Base-by-base conservation (phyloP, 1,140 invertebrate species). In the Drosophila tropicalis region DNA sequence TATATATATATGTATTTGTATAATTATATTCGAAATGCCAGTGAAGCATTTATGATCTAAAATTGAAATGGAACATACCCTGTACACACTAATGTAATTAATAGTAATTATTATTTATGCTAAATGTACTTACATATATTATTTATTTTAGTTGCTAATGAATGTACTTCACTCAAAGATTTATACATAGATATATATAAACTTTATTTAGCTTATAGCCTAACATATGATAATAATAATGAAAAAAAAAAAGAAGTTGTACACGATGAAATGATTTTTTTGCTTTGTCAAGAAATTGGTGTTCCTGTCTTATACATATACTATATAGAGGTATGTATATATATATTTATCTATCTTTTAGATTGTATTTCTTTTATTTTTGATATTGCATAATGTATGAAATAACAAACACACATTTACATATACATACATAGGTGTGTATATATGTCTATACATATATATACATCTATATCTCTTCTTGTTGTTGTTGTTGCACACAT, bases 111-210 rank as follows among this genome's bases (percentile, higher is more conserved):
- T 77, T 67, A 72, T 68, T 70, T 62, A 70, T 70, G 72, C 65
- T 66, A 72, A 58, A 62, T 70, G 62, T 62, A 72, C 60, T 63
- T 76, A 72, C 2, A 22, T 22, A 22, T 25, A 25, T 25, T n/a
- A n/a, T n/a, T n/a, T 64, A 71, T 41, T 51, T 82, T 82, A 87
- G 63, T 77, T 63, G 83, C 83, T 87, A 87, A 87, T 82, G 79
- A 87, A 86, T 86, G 79, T 86, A 82, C 83, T 86, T 87, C 83
- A 87, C 79, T 87, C 79, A 58, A 82, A 82, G 79, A 87, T 82
- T 82, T 72, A 85, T 47, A 63, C 67, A 82, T 79, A 81, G 61
- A 78, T 34, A 57, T 73, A 56, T 76, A 80, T 85, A 81, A 70
- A 70, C 57, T 72, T 70, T 81, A 81, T 75, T 60, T 87, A 87